These are phyloP conservation scores for Gerris lacustris DNA, from an alignment of 2,888 invertebrate genomes.

Conservation along the genomic window DNA sequence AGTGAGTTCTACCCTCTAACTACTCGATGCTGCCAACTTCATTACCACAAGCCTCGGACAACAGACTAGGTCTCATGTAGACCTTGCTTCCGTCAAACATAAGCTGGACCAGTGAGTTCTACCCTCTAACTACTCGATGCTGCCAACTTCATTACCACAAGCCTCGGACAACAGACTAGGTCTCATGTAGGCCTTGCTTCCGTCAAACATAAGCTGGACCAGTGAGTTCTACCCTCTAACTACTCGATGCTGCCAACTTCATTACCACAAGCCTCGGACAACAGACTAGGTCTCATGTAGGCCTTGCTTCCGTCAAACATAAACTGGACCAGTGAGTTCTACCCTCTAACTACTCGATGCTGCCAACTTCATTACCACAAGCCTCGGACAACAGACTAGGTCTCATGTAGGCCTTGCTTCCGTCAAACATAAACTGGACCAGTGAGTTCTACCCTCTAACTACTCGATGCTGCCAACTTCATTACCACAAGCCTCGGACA, in stretches of 20 bases:
- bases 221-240: conserved; percentile 35
- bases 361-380: conserved; percentile 69
- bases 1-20: conserved; percentile 34
- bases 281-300: conserved; percentile 59
- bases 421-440: conserved; percentile 3
- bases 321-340: conserved; percentile 8
- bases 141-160: conserved; percentile 69
- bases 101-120: conserved; percentile 8
- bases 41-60: conserved; percentile 64
- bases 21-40: conserved; percentile 70
- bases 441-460: conserved; percentile 35
- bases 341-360: conserved; percentile 55
- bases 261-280: conserved; percentile 64
- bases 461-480: conserved; percentile 70
- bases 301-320: conserved; percentile 31
- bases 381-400: conserved; percentile 55
- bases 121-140: conserved; percentile 52
- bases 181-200: conserved; percentile 51
- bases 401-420: conserved; percentile 51
- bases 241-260: conserved; percentile 70
- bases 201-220: conserved; percentile 4
- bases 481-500: conserved; percentile 64
- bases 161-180: conserved; percentile 55
- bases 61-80: conserved; percentile 59
- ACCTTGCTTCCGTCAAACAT: conserved; percentile 32